Percentiles rank a stretch among this genome's conserved stretches.
These are phyloP conservation scores for Lophochroa leadbeateri DNA, from an alignment of 2,113 vertebrate genomes.

Conservation along the genomic window DNA sequence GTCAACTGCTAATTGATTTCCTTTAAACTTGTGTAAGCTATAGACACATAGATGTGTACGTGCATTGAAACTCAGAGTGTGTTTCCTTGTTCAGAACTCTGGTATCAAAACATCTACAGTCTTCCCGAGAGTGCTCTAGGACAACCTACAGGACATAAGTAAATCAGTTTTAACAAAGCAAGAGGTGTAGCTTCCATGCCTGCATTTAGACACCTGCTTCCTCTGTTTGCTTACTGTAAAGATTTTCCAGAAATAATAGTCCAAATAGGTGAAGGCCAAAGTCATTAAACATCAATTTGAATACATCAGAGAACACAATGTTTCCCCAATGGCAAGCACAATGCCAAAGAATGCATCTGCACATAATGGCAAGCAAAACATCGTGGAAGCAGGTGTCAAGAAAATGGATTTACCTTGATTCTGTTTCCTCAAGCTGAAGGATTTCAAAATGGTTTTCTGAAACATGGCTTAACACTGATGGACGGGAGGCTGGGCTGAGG, in stretches of 20 bases:
- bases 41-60: constrained; percentile 32
- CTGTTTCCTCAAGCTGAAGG: not conserved
- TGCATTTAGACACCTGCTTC: not conserved
- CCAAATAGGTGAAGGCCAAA: not conserved
- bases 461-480: not conserved
- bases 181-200: not conserved
- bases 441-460: not conserved
- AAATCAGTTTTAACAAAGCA: not conserved
- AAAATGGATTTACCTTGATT: not conserved
- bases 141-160: constrained; percentile 1
- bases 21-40: constrained; percentile 29
- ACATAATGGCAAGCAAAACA: not conserved
- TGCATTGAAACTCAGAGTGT: not conserved
- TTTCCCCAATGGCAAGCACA: not conserved
- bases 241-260: not conserved
- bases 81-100: not conserved
- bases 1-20: constrained; percentile 53
- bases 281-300: not conserved
- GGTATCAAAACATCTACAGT: constrained; percentile 9
- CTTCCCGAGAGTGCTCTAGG: not conserved
- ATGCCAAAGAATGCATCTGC: not conserved
- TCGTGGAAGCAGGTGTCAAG: not conserved
- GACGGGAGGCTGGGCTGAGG: not conserved
- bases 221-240: not conserved
- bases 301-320: not conserved